Evolutionary conservation across 2,888 invertebrate genomes (phyloP).

Genomic region (Hirtodrosophila confusa): DNA sequence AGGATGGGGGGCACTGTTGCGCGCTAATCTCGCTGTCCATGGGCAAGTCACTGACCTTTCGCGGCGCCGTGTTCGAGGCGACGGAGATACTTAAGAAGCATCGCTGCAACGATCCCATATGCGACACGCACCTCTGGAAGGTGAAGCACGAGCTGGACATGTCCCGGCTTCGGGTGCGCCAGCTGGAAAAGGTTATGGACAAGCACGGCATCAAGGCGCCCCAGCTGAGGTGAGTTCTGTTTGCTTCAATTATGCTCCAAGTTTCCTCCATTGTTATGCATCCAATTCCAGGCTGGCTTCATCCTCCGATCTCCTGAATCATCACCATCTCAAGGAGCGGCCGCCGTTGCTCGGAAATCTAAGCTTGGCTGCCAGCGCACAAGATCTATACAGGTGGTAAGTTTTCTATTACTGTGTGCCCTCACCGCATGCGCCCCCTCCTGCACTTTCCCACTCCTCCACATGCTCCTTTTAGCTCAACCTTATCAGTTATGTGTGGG

Average conservation of each 20-base stretch:
- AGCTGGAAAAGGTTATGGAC: slow-evolving; percentile 93
- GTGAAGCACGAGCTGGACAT: slow-evolving; percentile 95
- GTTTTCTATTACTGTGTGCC: slow-evolving; percentile 71
- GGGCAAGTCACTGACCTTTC: slow-evolving; percentile 93
- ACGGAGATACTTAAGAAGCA: slow-evolving; percentile 90
- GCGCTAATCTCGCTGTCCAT: slow-evolving; percentile 95
- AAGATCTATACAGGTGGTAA: slow-evolving; percentile 85
- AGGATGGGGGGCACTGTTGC: slow-evolving; percentile 95
- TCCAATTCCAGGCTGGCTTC: slow-evolving; percentile 85
- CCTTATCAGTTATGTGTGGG: slow-evolving; percentile 2
- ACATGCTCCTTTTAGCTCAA: neutral
- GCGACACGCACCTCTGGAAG: slow-evolving; percentile 94
- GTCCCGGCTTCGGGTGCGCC: slow-evolving; percentile 92
- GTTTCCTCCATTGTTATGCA: neutral
- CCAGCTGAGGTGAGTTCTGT: slow-evolving; percentile 86
- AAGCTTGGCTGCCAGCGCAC: slow-evolving; percentile 84
- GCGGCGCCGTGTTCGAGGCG: slow-evolving; percentile 91
- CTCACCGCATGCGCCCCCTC: slow-evolving; percentile 12
- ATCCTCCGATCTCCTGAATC: slow-evolving; percentile 87
- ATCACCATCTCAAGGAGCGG: slow-evolving; percentile 85
- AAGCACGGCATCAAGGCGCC: slow-evolving; percentile 92
- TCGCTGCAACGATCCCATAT: slow-evolving; percentile 91
- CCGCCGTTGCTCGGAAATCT: slow-evolving; percentile 85
- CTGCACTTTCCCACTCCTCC: neutral
- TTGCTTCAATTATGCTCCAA: no score